phyloP scores from a whole-genome alignment of 2,888 invertebrate species.

The Ennomos erosarius region DNA sequence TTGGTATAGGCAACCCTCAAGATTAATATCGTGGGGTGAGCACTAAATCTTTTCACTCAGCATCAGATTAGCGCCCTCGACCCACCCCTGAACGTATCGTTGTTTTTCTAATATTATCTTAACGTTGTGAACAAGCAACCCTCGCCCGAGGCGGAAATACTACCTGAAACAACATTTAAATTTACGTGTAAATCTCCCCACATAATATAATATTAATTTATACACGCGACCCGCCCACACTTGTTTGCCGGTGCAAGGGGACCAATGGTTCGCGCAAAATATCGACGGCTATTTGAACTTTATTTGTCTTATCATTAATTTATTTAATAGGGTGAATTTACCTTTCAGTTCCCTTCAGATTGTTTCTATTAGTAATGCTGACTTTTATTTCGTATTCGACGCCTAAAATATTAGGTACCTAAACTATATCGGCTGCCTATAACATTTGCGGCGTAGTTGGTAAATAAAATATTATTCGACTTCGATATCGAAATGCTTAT shows the following conservation, averaged over 20 bases:
- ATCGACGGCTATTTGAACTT: constrained; percentile 28
- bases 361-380: constrained; percentile 28
- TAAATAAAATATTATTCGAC: constrained; percentile 34
- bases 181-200: constrained; percentile 41
- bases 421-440: constrained; percentile 18
- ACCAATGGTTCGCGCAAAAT: constrained; percentile 31
- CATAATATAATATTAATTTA: constrained; percentile 42
- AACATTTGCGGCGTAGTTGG: constrained; percentile 26
- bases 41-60: constrained; percentile 78
- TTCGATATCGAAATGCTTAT: constrained; percentile 36
- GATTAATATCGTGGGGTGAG: constrained; percentile 68
- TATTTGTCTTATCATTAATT: constrained; percentile 39
- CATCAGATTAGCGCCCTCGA: constrained; percentile 73
- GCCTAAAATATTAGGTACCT: constrained; percentile 28
- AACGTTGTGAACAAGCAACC: constrained; percentile 64
- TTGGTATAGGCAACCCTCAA: constrained; percentile 45
- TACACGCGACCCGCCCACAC: constrained; percentile 26
- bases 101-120: constrained; percentile 78
- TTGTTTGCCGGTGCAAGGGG: constrained; percentile 35
- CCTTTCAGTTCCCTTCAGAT: constrained; percentile 23
- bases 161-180: constrained; percentile 64
- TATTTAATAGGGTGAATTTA: constrained; percentile 35
- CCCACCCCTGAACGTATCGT: constrained; percentile 64
- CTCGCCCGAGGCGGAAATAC: constrained; percentile 47
- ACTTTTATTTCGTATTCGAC: constrained; percentile 29